Evolutionary conservation across 2,797 vertebrate species (phyloP).

Genomic region (Tenualosa ilisha): DNA sequence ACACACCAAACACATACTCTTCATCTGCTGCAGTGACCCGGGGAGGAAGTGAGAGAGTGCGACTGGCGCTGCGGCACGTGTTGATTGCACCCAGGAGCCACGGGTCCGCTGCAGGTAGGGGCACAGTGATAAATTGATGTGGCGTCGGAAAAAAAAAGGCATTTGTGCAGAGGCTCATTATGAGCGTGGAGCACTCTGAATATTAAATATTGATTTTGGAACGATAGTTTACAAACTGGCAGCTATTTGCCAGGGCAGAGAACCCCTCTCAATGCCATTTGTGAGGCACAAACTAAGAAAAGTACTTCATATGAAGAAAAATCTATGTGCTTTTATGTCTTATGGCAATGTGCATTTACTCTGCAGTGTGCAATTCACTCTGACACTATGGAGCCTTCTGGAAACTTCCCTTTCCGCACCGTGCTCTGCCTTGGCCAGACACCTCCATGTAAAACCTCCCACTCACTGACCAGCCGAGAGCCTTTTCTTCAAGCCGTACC

Average conservation of each 20-base stretch:
- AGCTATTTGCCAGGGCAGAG: background rate
- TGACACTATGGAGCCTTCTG: background rate
- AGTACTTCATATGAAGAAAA: background rate
- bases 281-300: background rate
- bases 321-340: background rate
- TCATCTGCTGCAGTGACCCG: background rate
- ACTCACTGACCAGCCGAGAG: background rate
- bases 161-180: constrained; percentile 12
- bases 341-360: background rate
- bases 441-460: background rate
- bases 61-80: background rate
- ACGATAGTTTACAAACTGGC: constrained; percentile 7
- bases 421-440: background rate
- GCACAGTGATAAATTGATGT: background rate
- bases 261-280: background rate
- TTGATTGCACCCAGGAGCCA: constrained; percentile 4
- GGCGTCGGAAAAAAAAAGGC: background rate
- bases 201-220: constrained; percentile 15
- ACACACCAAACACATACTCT: background rate
- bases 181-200: background rate
- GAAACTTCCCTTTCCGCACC: background rate
- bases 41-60: background rate
- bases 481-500: background rate
- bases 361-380: background rate
- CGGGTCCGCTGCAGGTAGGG: background rate